Percentiles rank a stretch among this genome's conserved stretches.
Evolutionary conservation across 2,888 invertebrate genomes (phyloP).

Genomic region (Lasioglossum lativentre): DNA sequence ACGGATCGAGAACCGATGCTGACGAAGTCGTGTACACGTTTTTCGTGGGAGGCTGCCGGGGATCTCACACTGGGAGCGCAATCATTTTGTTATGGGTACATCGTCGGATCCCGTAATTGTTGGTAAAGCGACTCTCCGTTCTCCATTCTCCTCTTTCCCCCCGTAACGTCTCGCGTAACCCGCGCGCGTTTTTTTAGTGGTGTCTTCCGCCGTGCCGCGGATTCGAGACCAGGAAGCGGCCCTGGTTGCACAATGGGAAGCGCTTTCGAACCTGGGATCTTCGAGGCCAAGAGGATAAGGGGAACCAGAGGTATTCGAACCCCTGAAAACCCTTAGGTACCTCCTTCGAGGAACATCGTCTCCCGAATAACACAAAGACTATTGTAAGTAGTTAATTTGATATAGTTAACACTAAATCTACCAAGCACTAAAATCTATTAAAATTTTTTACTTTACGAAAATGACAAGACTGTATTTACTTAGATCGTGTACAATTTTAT

Average conservation of each 20-base stretch:
- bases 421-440: no score
- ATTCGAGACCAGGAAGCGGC: constrained; percentile 58
- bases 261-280: constrained; percentile 42
- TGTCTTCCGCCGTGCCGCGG: constrained; percentile 41
- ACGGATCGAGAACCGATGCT: constrained; percentile 34
- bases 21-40: constrained; percentile 59
- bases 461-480: no score
- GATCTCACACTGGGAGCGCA: constrained; percentile 57
- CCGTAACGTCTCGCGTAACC: constrained; percentile 31
- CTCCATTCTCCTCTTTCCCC: constrained; percentile 34
- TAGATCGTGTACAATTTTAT: no score
- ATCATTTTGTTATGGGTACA: constrained; percentile 65
- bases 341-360: not conserved
- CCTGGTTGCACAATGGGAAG: constrained; percentile 55
- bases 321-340: no score
- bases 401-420: no score
- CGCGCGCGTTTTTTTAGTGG: constrained; percentile 27
- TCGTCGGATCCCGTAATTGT: constrained; percentile 59
- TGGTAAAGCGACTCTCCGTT: constrained; percentile 40
- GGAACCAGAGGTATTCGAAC: not conserved
- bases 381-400: no score
- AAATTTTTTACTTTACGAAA: no score
- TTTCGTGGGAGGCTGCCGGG: constrained; percentile 54
- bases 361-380: not conserved
- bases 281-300: constrained; percentile 5